Percentiles rank a stretch among this genome's conserved stretches.
These are phyloP conservation scores for Valencia hispanica DNA, from an alignment of 2,797 vertebrate species.

Conservation along the genomic window DNA sequence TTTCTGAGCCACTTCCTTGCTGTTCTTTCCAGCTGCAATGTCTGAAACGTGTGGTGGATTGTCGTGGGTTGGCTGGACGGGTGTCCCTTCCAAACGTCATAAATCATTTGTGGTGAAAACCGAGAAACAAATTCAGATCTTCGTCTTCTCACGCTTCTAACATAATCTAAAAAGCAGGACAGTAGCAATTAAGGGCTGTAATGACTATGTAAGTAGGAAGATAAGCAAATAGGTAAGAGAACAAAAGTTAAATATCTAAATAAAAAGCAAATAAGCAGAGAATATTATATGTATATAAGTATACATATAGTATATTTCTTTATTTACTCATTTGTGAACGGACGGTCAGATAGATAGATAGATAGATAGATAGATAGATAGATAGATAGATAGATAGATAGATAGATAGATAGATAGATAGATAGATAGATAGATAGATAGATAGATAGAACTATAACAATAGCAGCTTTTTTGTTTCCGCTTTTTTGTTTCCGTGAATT, in stretches of 20 bases:
- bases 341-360: background rate
- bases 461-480: background rate
- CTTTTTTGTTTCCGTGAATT: background rate
- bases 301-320: too few species aligned
- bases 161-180: background rate
- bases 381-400: background rate
- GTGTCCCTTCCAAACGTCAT: constrained; percentile 57
- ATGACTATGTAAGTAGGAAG: background rate
- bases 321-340: too few species aligned
- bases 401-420: background rate
- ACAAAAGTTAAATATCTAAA: background rate
- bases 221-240: background rate
- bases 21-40: constrained; percentile 58
- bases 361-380: background rate
- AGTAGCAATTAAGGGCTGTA: background rate
- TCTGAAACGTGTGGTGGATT: constrained; percentile 71
- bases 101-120: constrained; percentile 43
- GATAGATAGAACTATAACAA: background rate
- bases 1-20: constrained; percentile 52
- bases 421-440: background rate
- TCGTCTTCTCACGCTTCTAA: background rate
- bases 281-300: too few species aligned
- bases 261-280: background rate
- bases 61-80: constrained; percentile 48
- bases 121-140: background rate